phyloP scores from a whole-genome alignment of 2,888 invertebrate genomes.

The Athalia rosae region DNA sequence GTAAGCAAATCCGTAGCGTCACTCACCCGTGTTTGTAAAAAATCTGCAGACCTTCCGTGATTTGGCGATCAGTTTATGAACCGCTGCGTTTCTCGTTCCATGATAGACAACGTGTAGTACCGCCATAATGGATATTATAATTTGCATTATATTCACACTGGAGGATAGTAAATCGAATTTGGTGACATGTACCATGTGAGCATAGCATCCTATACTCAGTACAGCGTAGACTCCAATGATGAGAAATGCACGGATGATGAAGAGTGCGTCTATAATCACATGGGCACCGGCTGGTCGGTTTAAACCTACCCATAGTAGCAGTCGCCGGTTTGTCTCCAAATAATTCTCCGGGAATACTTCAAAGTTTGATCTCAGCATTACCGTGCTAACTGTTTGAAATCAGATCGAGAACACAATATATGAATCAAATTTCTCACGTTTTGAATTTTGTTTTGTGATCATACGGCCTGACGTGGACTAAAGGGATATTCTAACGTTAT shows the following conservation, averaged over 20 bases:
- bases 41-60: constrained; percentile 22
- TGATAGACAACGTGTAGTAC: constrained; percentile 8
- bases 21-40: constrained; percentile 36
- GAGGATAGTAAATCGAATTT: constrained; percentile 12
- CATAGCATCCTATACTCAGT: constrained; percentile 13
- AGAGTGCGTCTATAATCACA: neutral
- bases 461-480: constrained; percentile 4
- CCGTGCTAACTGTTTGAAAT: neutral
- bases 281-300: neutral
- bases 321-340: constrained; percentile 6
- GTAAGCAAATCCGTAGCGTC: neutral
- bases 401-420: neutral
- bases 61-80: neutral
- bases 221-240: neutral
- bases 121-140: constrained; percentile 10
- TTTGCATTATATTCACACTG: constrained; percentile 18
- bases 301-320: constrained; percentile 27
- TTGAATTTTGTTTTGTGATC: neutral
- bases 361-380: constrained; percentile 1
- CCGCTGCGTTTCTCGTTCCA: constrained; percentile 2
- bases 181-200: constrained; percentile 14
- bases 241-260: constrained; percentile 3
- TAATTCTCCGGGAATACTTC: neutral
- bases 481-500: neutral
- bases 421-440: neutral